Conservation (phyloP, 1,140 invertebrate genomes). For the Fopius arisanus region DNA sequence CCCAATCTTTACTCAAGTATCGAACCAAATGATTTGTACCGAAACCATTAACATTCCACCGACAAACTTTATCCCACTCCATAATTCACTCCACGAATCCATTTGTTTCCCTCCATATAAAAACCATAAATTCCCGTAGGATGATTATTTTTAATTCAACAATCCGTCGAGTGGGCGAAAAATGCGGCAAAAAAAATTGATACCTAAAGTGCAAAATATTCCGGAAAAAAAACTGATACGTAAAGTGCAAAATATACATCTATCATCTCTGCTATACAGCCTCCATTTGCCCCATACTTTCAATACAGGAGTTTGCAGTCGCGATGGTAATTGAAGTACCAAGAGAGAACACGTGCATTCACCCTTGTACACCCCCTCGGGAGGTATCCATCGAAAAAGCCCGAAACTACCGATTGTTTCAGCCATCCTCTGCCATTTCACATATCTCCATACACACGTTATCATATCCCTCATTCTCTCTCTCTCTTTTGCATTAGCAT, state of each 20-base stretch:
- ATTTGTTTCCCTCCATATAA: no score
- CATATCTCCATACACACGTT: not conserved
- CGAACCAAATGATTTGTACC: no score
- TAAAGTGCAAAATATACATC: not conserved
- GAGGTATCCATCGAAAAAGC: not conserved
- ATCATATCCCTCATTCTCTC: not conserved
- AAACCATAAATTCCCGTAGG: no score
- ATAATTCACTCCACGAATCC: no score
- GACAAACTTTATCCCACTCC: no score
- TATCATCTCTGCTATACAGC: not conserved
- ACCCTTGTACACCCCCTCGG: not conserved
- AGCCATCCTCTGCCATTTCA: conserved; percentile 26
- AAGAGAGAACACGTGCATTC: not conserved
- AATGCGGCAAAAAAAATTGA: no score
- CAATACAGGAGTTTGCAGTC: conserved; percentile 15
- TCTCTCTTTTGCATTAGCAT: conserved; percentile 33
- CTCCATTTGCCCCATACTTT: not conserved
- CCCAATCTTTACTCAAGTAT: no score
- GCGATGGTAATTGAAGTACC: conserved; percentile 24
- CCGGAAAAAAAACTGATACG: not conserved
- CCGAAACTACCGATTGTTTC: conserved; percentile 31
- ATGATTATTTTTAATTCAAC: not conserved
- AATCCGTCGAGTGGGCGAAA: no score
- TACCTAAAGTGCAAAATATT: no score
- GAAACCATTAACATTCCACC: no score